phyloP scores from a whole-genome alignment of 2,888 invertebrate genomes.

The Pristionchus entomophagus region DNA sequence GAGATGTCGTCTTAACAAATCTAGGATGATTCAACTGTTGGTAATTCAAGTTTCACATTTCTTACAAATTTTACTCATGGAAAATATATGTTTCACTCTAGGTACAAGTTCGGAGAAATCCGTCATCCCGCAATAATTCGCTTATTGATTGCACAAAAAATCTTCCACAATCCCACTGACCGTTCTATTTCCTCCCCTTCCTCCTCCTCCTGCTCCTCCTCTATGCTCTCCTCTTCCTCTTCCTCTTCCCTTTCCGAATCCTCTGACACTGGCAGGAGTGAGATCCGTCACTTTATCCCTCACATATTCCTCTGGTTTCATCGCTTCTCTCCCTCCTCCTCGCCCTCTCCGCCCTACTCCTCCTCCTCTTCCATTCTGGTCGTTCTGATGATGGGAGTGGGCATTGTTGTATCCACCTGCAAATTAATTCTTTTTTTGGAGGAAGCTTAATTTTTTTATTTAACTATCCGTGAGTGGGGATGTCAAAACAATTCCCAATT shows the following conservation, averaged over 20 bases:
- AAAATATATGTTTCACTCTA: background rate
- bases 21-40: no score
- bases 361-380: background rate
- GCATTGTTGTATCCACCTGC: background rate
- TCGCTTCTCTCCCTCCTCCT: background rate
- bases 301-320: constrained; percentile 40
- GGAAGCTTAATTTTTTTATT: no score
- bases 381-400: background rate
- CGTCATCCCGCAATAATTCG: background rate
- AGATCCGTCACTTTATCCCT: constrained; percentile 44
- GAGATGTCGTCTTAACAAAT: no score
- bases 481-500: no score
- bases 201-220: background rate
- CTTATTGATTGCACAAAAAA: background rate
- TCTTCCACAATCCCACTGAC: background rate
- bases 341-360: constrained; percentile 1
- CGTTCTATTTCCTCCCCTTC: background rate
- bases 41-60: no score
- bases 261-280: constrained; percentile 3
- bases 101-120: background rate
- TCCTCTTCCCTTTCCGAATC: constrained; percentile 10
- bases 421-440: no score
- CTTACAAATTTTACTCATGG: background rate
- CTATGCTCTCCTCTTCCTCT: background rate
- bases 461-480: no score